Conservation (phyloP, 2,888 invertebrate genomes). For the Nezara viridula region DNA sequence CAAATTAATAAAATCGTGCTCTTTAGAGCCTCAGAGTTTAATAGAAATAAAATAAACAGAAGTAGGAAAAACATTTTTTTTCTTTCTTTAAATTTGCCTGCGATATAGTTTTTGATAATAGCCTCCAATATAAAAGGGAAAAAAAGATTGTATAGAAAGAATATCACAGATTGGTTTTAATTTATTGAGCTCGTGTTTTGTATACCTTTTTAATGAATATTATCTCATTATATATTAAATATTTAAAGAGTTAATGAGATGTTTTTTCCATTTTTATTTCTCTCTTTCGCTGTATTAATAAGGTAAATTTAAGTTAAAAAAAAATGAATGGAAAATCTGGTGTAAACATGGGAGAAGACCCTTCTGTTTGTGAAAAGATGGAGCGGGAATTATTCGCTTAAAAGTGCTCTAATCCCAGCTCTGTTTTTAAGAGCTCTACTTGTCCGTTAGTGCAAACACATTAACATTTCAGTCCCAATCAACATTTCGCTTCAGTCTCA, state of each 20-base stretch:
- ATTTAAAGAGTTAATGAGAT: not conserved
- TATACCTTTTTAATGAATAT: not conserved
- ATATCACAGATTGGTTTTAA: not conserved
- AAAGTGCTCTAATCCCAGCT: not conserved
- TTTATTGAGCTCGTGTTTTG: not conserved
- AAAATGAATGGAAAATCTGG: not conserved
- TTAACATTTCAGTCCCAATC: conserved; percentile 43
- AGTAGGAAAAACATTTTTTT: too few species aligned
- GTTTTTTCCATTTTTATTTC: not conserved
- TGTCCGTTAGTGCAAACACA: conserved; percentile 25
- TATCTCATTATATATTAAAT: not conserved
- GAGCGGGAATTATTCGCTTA: not conserved
- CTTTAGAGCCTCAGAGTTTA: too few species aligned
- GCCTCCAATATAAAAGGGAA: too few species aligned
- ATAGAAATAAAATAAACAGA: too few species aligned
- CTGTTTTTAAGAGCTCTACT: conserved; percentile 29
- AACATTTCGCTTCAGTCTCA: conserved; percentile 5
- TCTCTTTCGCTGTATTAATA: not conserved
- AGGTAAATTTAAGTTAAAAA: not conserved
- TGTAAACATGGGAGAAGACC: not conserved
- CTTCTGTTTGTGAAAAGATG: conserved; percentile 15
- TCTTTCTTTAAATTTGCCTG: too few species aligned
- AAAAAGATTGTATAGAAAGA: too few species aligned
- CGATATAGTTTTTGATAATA: too few species aligned
- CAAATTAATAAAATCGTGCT: too few species aligned